Conservation (phyloP, 2,113 vertebrate species). For the Cephalopterus ornatus region DNA sequence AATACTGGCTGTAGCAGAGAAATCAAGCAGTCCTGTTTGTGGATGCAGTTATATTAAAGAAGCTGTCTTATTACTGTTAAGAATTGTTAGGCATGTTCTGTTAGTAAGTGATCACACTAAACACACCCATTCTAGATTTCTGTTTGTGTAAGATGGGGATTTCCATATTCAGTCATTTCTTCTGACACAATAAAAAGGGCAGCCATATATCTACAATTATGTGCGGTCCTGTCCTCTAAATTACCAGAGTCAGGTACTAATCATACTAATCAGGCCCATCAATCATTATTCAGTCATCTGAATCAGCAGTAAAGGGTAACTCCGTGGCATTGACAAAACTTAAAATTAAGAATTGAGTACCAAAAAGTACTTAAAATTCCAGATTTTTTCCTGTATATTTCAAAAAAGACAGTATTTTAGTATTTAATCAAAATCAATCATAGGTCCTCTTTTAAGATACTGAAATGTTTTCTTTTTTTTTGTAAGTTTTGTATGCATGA, state of each 20-base stretch:
- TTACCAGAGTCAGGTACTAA: background rate
- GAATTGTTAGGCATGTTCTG: background rate
- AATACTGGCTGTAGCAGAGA: background rate
- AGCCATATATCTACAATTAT: background rate
- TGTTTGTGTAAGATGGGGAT: background rate
- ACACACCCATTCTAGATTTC: background rate
- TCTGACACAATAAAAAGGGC: background rate
- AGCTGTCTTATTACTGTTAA: background rate
- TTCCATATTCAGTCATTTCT: background rate
- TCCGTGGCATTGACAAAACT: background rate
- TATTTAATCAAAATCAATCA: background rate
- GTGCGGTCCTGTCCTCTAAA: background rate
- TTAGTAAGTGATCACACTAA: background rate
- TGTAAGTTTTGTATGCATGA: background rate
- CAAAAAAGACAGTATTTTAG: background rate
- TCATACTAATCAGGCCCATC: background rate
- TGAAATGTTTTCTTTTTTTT: background rate
- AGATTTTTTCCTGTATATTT: background rate
- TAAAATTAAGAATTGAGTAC: background rate
- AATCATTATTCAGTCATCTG: background rate
- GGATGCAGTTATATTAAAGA: background rate
- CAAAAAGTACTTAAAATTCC: background rate
- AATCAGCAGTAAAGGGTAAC: background rate
- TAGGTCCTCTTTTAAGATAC: background rate
- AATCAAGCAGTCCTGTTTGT: background rate